Evolutionary conservation across 2,797 vertebrate species (phyloP).

Genomic region (Hoplostethus mediterraneus): DNA sequence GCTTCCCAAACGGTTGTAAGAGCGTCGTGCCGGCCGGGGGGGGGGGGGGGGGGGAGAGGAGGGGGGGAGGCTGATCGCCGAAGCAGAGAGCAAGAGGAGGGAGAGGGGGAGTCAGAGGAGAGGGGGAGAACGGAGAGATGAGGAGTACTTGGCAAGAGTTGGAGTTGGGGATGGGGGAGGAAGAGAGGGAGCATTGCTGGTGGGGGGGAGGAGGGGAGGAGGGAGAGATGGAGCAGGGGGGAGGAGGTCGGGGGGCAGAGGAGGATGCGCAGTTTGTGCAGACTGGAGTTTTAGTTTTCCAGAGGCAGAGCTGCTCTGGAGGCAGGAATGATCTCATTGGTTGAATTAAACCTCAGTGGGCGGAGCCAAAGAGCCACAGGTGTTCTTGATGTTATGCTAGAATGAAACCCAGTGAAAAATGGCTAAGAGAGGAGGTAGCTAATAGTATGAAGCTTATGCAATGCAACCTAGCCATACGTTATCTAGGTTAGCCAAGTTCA

Average conservation of each 20-base stretch:
- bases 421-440: background rate
- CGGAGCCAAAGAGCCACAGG: conserved; percentile 4
- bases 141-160: conserved; percentile 8
- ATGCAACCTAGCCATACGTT: too few species aligned
- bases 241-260: conserved; percentile 47
- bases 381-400: background rate
- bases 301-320: conserved; percentile 37
- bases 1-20: conserved; percentile 72
- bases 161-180: conserved; percentile 20
- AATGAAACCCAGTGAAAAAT: background rate
- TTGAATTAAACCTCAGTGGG: conserved; percentile 1
- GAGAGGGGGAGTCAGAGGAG: conserved; percentile 2
- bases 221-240: background rate
- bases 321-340: conserved; percentile 10
- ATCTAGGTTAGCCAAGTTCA: too few species aligned
- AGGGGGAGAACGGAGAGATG: background rate
- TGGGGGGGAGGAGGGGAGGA: conserved; percentile 32
- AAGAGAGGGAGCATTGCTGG: conserved; percentile 31
- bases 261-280: conserved; percentile 58
- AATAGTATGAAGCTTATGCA: background rate
- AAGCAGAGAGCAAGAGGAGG: conserved; percentile 25
- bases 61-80: conserved; percentile 56
- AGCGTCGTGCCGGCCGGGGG: conserved; percentile 55
- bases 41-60: conserved; percentile 26
- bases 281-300: conserved; percentile 58